Evolutionary conservation across 2,888 invertebrate species (phyloP), one percentile per base, ranked within the genome.

Genomic region (Andrena marginata): DNA sequence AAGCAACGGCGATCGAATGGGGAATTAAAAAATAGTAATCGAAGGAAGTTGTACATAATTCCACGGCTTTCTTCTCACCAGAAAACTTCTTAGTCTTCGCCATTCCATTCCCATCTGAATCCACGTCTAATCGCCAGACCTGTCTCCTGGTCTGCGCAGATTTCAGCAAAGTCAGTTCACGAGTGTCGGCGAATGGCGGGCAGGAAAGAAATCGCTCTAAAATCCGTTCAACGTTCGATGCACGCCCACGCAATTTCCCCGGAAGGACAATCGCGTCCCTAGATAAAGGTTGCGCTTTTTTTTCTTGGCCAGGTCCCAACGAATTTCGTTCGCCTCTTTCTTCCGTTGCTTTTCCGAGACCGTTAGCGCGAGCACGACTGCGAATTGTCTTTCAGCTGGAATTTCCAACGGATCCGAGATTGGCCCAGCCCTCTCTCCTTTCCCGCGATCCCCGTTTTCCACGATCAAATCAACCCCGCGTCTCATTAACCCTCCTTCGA

Each of bases 301-400:
- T n/a, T n/a, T n/a, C n/a, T n/a, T 60, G 74, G 56, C 71, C n/a
- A 13, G 31, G 23, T 56, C 69, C 70, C 71, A 65, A 33, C 31
- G 26, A 48, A 64, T 59, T 42, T 68, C 54, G 68, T 62, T 56
- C 6, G 10, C 16, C 63, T 76, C 20, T 26, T 29, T 33, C 48
- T 48, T 63, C 20, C 35, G 16, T 2, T 62, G 23, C 63, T 33
- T 54, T 69, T 64, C 35, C 23, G 8, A 8, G 48, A 13, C 29
- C 35, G 23, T 64, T 70, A 48, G 67, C 23, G 29, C 67, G 4
- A 48, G 67, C 23, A n/a, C 8, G n/a, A 31, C 48, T 54, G 23
- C 7, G 48, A 78, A 75, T 67, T n/a, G 51, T 48, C 26, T 76
- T 68, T 49, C 77, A 16, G 63, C 60, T 48, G 26, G 16, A 48